Percentiles rank a stretch among this genome's conserved stretches.
These are phyloP conservation scores for Sebastes miniatus DNA, from an alignment of 2,797 vertebrate genomes.

Conservation along the genomic window DNA sequence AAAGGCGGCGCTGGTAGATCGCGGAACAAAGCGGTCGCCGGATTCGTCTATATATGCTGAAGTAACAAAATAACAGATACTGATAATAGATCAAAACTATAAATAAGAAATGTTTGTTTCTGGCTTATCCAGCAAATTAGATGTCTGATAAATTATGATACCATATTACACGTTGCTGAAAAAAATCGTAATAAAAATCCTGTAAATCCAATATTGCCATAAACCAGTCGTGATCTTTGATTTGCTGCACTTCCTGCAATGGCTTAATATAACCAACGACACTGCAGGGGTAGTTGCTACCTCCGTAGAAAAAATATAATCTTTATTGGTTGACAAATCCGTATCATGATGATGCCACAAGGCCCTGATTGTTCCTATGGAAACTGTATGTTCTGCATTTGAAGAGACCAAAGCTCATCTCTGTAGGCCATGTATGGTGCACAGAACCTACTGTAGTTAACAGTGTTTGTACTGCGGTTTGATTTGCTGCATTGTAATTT, in stretches of 20 bases:
- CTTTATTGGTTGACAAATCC: neutral
- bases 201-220: neutral
- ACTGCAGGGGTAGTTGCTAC: neutral
- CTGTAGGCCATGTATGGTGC: conserved; percentile 7
- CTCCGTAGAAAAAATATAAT: neutral
- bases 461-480: neutral
- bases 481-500: neutral
- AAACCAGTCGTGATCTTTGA: neutral
- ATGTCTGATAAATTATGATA: neutral
- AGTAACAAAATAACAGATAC: neutral
- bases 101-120: neutral
- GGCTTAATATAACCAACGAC: neutral
- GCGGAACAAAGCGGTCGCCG: neutral
- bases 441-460: neutral
- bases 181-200: neutral
- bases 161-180: neutral
- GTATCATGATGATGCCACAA: neutral
- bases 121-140: neutral
- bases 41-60: neutral
- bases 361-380: conserved; percentile 50
- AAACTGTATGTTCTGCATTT: conserved; percentile 40
- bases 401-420: conserved; percentile 29
- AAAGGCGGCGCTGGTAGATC: too few relatives aligned
- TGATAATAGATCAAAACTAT: neutral
- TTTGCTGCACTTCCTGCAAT: neutral